Evolutionary conservation across 2,113 vertebrate species (phyloP), one percentile per base, ranked within the genome.

Genomic region (Poicephalus meyeri): DNA sequence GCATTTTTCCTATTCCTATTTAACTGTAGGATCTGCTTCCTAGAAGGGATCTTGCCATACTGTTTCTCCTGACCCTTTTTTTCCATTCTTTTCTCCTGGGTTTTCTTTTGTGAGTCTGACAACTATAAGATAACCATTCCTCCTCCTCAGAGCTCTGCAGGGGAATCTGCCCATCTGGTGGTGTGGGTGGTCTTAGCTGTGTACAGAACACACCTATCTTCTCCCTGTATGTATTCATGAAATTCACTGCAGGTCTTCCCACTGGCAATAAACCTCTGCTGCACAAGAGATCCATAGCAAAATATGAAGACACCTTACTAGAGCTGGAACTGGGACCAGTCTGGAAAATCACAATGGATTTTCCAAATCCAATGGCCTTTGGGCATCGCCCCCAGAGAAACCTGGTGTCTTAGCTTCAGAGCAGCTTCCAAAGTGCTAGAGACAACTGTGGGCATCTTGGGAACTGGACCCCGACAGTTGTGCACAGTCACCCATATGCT

Each of bases 401-500:
- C 64, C 20, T 73, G 37, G 10, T n/a, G 80, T 68, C 50, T 80
- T 83, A 31, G 65, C 86, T 81, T 87, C 73, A 47, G 33, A 64
- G 29, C 1, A 2, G 10, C 61, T 86, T 92, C 69, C 33, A 12
- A 39, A 93, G 31, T 37, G 81, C 83, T 58, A 72, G 61, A 74
- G 64, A 58, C 31, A 74, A 50, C 33, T 49, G 60, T 37, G 80
- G 55, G 37, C 2, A 3, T 39, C 42, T 42, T 42, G 25, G 69
- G 14, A 88, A 46, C 80, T 88, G 86, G n/a, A 86, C 64, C 23
- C 46, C 0, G 0, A n/a, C 1, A 24, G 60, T 17, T 5, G 1
- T 3, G 0, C 1, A 1, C 13, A 29, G 33, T 44, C 70, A 65
- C n/a, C 39, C 5, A 1, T 26, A 33, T 24, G 15, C 60, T 53